These are phyloP conservation scores for Coreius guichenoti DNA, from an alignment of 2,797 vertebrate species.

Conservation along the genomic window DNA sequence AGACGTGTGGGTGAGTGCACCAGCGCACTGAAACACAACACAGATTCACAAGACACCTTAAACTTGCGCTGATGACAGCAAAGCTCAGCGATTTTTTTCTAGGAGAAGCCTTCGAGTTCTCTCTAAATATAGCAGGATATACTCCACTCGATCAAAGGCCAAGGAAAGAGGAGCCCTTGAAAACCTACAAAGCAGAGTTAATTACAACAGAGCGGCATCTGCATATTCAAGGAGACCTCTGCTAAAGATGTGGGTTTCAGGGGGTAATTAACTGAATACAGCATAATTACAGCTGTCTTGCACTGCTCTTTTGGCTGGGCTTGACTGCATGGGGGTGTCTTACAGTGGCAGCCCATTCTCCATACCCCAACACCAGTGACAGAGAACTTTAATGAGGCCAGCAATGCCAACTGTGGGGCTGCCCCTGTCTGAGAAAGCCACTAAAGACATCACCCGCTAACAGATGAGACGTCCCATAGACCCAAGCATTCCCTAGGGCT, in stretches of 20 bases:
- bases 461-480: not conserved
- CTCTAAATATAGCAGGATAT: slow-evolving; percentile 57
- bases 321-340: slow-evolving; percentile 45
- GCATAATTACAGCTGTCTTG: slow-evolving; percentile 66
- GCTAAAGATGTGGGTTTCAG: slow-evolving; percentile 63
- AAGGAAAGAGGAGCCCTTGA: slow-evolving; percentile 58
- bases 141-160: slow-evolving; percentile 43
- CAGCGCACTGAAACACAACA: slow-evolving; percentile 53
- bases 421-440: slow-evolving; percentile 18
- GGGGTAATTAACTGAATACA: slow-evolving; percentile 67
- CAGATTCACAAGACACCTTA: slow-evolving; percentile 45
- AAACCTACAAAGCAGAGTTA: slow-evolving; percentile 66
- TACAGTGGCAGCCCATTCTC: slow-evolving; percentile 39
- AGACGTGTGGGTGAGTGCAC: slow-evolving; percentile 54
- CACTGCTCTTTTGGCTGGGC: slow-evolving; percentile 45
- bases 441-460: not conserved
- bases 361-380: slow-evolving; percentile 8
- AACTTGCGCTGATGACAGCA: slow-evolving; percentile 55
- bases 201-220: slow-evolving; percentile 64
- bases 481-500: not conserved
- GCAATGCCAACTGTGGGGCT: slow-evolving; percentile 15
- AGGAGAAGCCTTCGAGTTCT: slow-evolving; percentile 32
- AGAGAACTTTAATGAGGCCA: slow-evolving; percentile 43
- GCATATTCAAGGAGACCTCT: slow-evolving; percentile 65
- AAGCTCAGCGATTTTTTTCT: slow-evolving; percentile 46